Evolutionary conservation across 2,888 invertebrate genomes (phyloP).

Genomic region (Tholera decimalis): DNA sequence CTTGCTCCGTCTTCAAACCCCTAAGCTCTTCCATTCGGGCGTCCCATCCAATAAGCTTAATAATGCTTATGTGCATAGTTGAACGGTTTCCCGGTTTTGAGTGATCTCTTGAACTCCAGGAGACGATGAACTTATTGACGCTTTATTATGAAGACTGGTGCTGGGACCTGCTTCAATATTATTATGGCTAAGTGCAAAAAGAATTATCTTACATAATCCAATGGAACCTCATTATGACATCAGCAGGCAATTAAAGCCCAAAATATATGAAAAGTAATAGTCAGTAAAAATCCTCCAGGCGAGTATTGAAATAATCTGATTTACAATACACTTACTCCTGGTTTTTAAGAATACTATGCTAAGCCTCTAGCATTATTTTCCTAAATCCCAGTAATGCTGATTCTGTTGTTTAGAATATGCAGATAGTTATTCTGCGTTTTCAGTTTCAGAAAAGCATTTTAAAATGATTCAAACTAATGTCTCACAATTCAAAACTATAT

Average conservation of each 20-base stretch:
- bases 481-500: neutral
- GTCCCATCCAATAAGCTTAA: slow-evolving; percentile 27
- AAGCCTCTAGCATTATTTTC: too few species aligned
- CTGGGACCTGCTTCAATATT: neutral
- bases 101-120: slow-evolving; percentile 31
- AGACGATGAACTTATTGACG: slow-evolving; percentile 15
- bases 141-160: neutral
- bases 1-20: slow-evolving; percentile 9
- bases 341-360: too few species aligned
- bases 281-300: too few species aligned
- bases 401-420: too few species aligned
- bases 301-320: too few species aligned
- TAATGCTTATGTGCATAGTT: slow-evolving; percentile 44
- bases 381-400: too few species aligned
- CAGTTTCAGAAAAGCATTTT: neutral
- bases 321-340: too few species aligned
- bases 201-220: neutral
- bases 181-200: neutral
- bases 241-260: too few species aligned
- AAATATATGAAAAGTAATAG: too few species aligned
- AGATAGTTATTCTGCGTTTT: too few species aligned
- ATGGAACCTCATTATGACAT: too few species aligned
- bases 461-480: too few species aligned
- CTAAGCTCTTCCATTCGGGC: slow-evolving; percentile 1
- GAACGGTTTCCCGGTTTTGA: slow-evolving; percentile 16